Conservation (phyloP, 2,888 invertebrate genomes). For the Apamea monoglypha region DNA sequence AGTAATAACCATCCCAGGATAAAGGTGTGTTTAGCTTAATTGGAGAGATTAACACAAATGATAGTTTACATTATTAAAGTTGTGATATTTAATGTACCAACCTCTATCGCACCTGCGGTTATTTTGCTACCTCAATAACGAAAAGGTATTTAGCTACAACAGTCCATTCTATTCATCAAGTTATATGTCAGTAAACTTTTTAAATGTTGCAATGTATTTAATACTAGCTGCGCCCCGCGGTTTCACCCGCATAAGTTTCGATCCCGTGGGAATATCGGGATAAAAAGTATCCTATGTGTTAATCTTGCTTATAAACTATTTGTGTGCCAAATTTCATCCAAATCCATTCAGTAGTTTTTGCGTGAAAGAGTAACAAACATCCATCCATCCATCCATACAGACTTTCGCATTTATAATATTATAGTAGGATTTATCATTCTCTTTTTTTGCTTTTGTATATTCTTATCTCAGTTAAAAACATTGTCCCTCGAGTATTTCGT, state of each 20-base stretch:
- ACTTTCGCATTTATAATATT: too few species aligned
- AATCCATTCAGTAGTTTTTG: too few species aligned
- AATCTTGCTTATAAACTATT: too few species aligned
- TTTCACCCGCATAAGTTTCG: too few species aligned
- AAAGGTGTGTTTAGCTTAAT: constrained; percentile 27
- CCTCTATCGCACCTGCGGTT: background rate
- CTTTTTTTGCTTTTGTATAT: background rate
- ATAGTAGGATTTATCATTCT: background rate
- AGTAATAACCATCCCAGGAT: constrained; percentile 22
- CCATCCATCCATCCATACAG: too few species aligned
- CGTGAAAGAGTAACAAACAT: too few species aligned
- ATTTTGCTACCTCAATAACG: constrained; percentile 8
- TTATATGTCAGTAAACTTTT: background rate
- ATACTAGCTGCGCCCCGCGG: background rate
- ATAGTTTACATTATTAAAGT: constrained; percentile 1
- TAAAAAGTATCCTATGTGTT: too few species aligned
- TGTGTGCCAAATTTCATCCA: too few species aligned
- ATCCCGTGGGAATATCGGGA: too few species aligned
- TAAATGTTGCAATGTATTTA: background rate
- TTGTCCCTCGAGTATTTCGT: background rate
- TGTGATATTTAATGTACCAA: constrained; percentile 27
- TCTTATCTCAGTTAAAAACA: background rate
- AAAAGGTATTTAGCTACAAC: background rate
- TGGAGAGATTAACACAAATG: constrained; percentile 29
- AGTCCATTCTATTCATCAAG: background rate